These are phyloP conservation scores for Tigriopus californicus DNA, from an alignment of 2,888 invertebrate species.

Conservation along the genomic window DNA sequence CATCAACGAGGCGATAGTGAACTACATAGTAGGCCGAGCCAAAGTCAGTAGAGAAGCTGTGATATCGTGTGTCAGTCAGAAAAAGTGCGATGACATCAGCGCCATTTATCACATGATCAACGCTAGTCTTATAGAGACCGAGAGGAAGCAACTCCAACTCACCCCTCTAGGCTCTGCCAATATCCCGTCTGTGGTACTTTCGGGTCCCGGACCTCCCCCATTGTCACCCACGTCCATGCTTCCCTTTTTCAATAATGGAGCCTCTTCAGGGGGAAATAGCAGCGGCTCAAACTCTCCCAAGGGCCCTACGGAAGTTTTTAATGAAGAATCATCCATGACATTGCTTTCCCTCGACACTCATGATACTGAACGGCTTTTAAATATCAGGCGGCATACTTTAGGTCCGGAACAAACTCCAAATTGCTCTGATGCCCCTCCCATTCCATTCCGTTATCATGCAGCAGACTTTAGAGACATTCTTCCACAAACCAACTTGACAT, in stretches of 20 bases:
- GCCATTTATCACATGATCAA: slow-evolving; percentile 16
- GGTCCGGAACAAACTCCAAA: slow-evolving; percentile 44
- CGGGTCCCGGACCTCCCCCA: neutral
- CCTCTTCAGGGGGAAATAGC: slow-evolving; percentile 25
- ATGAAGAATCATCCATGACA: slow-evolving; percentile 15
- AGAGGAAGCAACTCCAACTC: neutral
- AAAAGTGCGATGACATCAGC: slow-evolving; percentile 17
- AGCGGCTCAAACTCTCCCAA: slow-evolving; percentile 23
- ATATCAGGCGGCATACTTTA: slow-evolving; percentile 70
- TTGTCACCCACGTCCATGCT: neutral
- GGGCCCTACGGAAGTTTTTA: slow-evolving; percentile 21
- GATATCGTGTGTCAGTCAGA: slow-evolving; percentile 1
- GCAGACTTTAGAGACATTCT: slow-evolving; percentile 28
- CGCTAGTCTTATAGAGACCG: neutral
- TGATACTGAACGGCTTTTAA: slow-evolving; percentile 28
- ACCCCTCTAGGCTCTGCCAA: slow-evolving; percentile 6
- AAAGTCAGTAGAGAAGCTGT: neutral
- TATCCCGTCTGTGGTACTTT: neutral
- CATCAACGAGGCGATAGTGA: neutral
- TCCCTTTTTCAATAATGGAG: neutral
- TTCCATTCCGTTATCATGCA: neutral
- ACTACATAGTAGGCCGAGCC: neutral
- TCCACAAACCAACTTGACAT: slow-evolving; percentile 62
- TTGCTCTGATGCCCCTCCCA: neutral
- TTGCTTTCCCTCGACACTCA: too few species aligned